Conservation (phyloP, 2,797 vertebrate species). For the Tadarida brasiliensis region DNA sequence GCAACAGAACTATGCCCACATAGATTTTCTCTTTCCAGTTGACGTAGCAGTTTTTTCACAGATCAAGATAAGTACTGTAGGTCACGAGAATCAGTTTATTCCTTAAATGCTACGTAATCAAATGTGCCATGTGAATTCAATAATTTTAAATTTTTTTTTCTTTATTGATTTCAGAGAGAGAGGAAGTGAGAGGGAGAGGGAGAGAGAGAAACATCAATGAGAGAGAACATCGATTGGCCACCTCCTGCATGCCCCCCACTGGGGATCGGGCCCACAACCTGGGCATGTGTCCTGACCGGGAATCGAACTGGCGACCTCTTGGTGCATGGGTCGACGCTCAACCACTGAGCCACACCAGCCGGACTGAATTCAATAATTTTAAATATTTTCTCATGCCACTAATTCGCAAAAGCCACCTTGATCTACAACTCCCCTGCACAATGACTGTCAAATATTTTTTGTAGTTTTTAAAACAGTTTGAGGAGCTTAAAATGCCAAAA, state of each 20-base stretch:
- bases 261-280: no score
- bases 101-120: conserved; percentile 52
- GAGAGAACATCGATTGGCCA: no score
- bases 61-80: conserved; percentile 2
- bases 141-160: no score
- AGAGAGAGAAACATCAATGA: no score
- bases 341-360: no score
- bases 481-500: not conserved
- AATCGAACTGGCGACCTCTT: no score
- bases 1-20: not conserved
- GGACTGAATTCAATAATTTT: not conserved
- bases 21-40: not conserved
- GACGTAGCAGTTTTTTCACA: not conserved
- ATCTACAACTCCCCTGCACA: not conserved
- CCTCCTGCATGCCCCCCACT: no score
- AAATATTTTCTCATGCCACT: conserved; percentile 8
- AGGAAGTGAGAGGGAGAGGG: no score
- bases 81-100: conserved; percentile 47
- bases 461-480: not conserved
- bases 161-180: no score
- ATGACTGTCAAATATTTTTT: not conserved
- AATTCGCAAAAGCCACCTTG: not conserved
- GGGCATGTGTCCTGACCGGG: no score
- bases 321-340: no score
- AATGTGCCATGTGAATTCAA: not conserved